phyloP scores from a whole-genome alignment of 2,113 vertebrate genomes.

The Notarius quadriscutis region DNA sequence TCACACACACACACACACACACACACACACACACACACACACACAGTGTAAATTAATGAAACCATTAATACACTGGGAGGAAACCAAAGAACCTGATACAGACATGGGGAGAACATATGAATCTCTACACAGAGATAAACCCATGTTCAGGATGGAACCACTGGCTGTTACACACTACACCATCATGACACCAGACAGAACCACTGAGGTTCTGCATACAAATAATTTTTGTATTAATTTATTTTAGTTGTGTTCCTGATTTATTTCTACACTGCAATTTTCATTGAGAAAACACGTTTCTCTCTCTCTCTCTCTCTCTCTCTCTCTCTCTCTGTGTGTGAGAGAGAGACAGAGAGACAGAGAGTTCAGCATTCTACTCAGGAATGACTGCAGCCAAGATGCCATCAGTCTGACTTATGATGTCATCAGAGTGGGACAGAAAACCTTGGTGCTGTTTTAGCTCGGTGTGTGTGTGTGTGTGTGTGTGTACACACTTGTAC shows the following conservation, averaged over 20 bases:
- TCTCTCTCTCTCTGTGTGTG: conserved; percentile 20
- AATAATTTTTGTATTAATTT: neutral
- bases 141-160: neutral
- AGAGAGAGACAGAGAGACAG: neutral
- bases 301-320: no score
- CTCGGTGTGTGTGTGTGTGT: neutral
- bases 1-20: neutral
- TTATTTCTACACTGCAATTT: neutral
- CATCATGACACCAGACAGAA: neutral
- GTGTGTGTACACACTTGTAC: neutral
- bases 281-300: neutral
- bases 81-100: neutral
- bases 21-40: neutral
- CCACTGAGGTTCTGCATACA: neutral
- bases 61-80: neutral
- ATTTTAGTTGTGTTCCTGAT: neutral
- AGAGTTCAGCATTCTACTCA: conserved; percentile 35
- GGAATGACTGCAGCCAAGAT: conserved; percentile 30
- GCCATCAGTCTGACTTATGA: conserved; percentile 19
- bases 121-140: neutral
- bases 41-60: neutral
- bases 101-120: neutral
- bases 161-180: neutral
- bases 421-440: conserved; percentile 31
- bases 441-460: conserved; percentile 2